Percentiles rank a stretch among this genome's conserved stretches.
These are phyloP conservation scores for Lasioglossum albipes DNA, from an alignment of 1,140 invertebrate genomes.

Conservation along the genomic window DNA sequence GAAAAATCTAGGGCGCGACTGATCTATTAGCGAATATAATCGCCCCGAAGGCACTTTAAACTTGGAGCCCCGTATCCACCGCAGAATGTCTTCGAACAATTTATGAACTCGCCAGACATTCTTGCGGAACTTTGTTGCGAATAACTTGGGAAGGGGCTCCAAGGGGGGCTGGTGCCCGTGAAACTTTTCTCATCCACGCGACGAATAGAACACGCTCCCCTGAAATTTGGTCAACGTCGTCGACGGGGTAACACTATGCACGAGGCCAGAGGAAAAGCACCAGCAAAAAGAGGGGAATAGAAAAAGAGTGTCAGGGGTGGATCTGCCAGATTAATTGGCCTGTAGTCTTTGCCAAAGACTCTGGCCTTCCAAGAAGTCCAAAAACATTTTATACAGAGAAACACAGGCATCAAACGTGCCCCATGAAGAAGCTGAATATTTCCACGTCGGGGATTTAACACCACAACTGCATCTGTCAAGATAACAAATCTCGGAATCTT, in stretches of 20 bases:
- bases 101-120: conserved; percentile 5
- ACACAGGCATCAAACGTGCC: neutral
- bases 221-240: neutral
- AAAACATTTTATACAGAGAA: too few relatives aligned
- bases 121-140: conserved; percentile 15
- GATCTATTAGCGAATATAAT: neutral
- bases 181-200: neutral
- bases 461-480: too few relatives aligned
- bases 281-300: neutral
- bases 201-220: neutral
- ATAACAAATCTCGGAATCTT: too few relatives aligned
- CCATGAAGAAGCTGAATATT: neutral
- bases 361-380: neutral
- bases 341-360: neutral
- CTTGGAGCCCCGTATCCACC: neutral
- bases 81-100: neutral
- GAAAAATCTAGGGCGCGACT: neutral
- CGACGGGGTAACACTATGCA: neutral
- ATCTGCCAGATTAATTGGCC: conserved; percentile 20
- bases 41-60: neutral
- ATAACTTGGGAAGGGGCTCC: neutral
- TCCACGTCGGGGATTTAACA: too few relatives aligned
- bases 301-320: neutral
- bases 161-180: neutral
- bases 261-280: neutral